Percentiles rank a stretch among this genome's conserved stretches.
Evolutionary conservation across 2,113 vertebrate species (phyloP).

Genomic region (Cygnus atratus): DNA sequence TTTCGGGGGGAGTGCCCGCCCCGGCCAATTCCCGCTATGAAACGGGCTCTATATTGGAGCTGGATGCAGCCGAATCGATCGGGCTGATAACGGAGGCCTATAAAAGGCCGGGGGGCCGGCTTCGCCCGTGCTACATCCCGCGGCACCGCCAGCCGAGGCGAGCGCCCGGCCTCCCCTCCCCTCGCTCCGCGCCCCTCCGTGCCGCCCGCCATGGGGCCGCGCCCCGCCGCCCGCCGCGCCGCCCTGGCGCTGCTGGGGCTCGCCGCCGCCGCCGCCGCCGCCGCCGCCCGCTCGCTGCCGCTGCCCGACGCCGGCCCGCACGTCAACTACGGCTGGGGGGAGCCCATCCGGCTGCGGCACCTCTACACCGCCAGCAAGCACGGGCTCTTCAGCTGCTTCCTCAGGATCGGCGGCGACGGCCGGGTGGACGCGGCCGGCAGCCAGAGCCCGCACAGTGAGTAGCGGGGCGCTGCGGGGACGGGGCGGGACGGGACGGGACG

Average conservation of each 20-base stretch:
- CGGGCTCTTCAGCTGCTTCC: constrained; percentile 81
- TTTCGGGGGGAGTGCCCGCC: constrained; percentile 46
- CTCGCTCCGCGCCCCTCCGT: too few relatives aligned
- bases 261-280: constrained; percentile 31
- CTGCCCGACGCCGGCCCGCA: constrained; percentile 82
- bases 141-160: background rate
- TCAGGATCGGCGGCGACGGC: constrained; percentile 85
- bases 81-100: constrained; percentile 78
- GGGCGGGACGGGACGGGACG: background rate
- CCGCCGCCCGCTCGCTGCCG: constrained; percentile 64
- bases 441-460: constrained; percentile 87
- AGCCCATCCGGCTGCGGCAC: constrained; percentile 85
- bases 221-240: background rate
- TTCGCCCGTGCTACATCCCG: constrained; percentile 28
- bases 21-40: constrained; percentile 53
- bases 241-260: constrained; percentile 61
- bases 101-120: constrained; percentile 78
- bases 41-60: constrained; percentile 37
- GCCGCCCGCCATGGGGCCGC: background rate
- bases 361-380: constrained; percentile 84
- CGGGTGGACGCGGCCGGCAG: constrained; percentile 79
- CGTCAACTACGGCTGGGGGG: constrained; percentile 85
- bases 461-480: background rate
- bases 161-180: background rate
- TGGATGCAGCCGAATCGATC: constrained; percentile 78